Percentiles rank a stretch among this genome's conserved stretches.
phyloP scores from a whole-genome alignment of 2,888 invertebrate species.

The Andricus curvator region DNA sequence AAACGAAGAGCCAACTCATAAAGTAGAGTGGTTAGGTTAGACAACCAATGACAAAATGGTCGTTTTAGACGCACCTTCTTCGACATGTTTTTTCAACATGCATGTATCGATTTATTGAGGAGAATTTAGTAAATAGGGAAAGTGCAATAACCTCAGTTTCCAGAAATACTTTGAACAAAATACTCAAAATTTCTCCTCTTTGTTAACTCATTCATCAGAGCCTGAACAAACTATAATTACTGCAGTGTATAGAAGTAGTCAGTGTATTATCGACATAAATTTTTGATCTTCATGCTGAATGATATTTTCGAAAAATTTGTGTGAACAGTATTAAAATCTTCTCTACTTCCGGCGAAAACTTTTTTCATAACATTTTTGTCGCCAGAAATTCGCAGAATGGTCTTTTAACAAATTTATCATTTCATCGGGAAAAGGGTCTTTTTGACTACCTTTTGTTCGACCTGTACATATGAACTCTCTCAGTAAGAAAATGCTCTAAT shows the following conservation, averaged over 20 bases:
- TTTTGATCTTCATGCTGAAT: slow-evolving; percentile 52
- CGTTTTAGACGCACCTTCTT: no score
- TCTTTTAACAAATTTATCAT: slow-evolving; percentile 15
- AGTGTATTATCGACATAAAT: slow-evolving; percentile 55
- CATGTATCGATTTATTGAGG: not conserved
- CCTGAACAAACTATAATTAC: not conserved
- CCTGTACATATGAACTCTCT: slow-evolving; percentile 32
- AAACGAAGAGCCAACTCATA: no score
- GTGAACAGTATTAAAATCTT: slow-evolving; percentile 5
- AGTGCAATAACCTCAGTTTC: not conserved
- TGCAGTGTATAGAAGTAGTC: slow-evolving; percentile 45
- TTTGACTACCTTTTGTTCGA: slow-evolving; percentile 9
- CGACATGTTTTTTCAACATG: no score
- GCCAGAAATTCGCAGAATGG: slow-evolving; percentile 4
- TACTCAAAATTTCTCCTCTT: not conserved
- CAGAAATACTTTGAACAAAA: not conserved
- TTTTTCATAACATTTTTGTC: not conserved
- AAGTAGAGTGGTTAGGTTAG: no score
- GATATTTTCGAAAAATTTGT: not conserved
- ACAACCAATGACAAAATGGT: no score
- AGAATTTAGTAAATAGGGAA: not conserved
- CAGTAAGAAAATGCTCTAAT: slow-evolving; percentile 7
- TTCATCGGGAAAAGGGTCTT: not conserved
- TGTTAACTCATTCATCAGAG: not conserved
- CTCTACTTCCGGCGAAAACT: not conserved